Evolutionary conservation across 2,113 vertebrate species (phyloP).

Genomic region (Brachirus orientalis): DNA sequence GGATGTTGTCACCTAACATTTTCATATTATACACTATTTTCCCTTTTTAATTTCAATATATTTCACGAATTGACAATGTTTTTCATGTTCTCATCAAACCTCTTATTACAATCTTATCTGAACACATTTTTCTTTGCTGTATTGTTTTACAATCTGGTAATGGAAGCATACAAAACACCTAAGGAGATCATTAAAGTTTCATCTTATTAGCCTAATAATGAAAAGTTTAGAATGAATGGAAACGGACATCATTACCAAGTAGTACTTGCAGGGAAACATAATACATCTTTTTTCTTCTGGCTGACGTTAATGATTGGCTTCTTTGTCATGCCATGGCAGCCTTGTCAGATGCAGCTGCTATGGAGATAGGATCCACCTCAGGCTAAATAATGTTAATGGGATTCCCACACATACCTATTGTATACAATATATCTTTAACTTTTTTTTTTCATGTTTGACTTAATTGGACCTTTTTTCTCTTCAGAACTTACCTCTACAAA

Average conservation of each 20-base stretch:
- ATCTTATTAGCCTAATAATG: constrained; percentile 55
- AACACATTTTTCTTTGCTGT: constrained; percentile 10
- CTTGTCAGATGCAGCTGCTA: constrained; percentile 63
- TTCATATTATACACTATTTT: no score
- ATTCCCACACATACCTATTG: constrained; percentile 56
- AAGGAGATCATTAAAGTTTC: constrained; percentile 54
- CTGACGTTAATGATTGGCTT: constrained; percentile 69
- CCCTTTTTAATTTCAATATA: not conserved
- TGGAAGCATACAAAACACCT: constrained; percentile 27
- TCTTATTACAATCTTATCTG: constrained; percentile 11
- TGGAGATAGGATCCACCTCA: constrained; percentile 65
- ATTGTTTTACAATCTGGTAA: constrained; percentile 28
- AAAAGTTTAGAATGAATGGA: constrained; percentile 43
- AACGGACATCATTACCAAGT: constrained; percentile 64
- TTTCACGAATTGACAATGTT: not conserved
- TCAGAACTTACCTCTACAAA: constrained; percentile 11
- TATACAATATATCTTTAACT: constrained; percentile 50
- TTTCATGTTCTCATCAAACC: not conserved
- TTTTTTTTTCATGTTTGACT: not conserved
- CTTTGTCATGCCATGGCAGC: constrained; percentile 47
- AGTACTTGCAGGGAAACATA: constrained; percentile 57
- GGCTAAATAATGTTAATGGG: constrained; percentile 64
- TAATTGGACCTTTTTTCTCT: not conserved
- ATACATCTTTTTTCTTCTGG: constrained; percentile 43
- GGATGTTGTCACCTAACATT: no score